Evolutionary conservation across 2,888 invertebrate species (phyloP), one percentile per base, ranked within the genome.

Genomic region (Fragum whitleyi): DNA sequence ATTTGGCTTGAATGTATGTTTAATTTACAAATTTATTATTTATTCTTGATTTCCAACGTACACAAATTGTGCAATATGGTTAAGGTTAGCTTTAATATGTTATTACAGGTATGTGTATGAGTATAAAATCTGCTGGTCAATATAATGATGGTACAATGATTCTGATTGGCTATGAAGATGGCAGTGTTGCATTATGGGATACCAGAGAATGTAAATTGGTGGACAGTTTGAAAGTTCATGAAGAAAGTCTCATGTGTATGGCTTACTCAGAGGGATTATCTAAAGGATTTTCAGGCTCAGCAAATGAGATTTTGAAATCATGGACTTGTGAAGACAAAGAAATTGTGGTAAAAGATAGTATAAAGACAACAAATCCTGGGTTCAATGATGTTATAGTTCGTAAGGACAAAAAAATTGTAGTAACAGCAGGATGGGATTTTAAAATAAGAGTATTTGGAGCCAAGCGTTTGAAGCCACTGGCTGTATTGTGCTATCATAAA

Each of bases 341-440:
- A 28, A 77, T 81, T 23, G 42, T 85, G 53, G 57, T 55, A 14
- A 57, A 70, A 23, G 47, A 77, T 51, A 69, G 55, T 19, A 61
- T 86, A 2, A 70, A 71, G 26, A 75, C 86, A 1, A 87, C 81
- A n/a, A 91, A 91, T 77, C 82, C 90, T 14, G 92, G 92, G 47
- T 86, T 91, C 57, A 89, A 86, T 83, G 85, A 85, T 75, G 79
- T 90, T 6, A 73, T 74, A 28, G 82, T 91, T 23, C 79, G 92
- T 65, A 21, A 47, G 7, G 93, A 93, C 86, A 89, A 89, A 9
- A 90, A 88, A 69, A 88, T 93, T 51, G 82, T 92, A 26, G 92
- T 86, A 0, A 77, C 84, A 53, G 92, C 90, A n/a, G 91, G 93
- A 9, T 93, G 92, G 92, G 93, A 93, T 75, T 74, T 79, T n/a